phyloP scores from a whole-genome alignment of 2,888 invertebrate genomes.

The Erebia aethiops region DNA sequence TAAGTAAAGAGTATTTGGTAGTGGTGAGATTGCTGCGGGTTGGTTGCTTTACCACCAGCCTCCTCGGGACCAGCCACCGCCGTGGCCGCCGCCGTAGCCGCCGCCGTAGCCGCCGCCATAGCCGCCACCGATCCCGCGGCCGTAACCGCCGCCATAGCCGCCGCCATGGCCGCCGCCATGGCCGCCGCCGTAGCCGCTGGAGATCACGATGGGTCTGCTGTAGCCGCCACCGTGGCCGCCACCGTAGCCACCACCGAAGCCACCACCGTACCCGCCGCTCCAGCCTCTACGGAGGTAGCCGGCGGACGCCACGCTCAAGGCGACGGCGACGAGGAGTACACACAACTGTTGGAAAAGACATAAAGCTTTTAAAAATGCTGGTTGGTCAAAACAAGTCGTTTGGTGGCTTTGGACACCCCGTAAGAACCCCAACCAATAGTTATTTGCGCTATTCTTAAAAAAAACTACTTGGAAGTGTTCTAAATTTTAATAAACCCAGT shows the following conservation, averaged over 20 bases:
- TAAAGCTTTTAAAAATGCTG: neutral
- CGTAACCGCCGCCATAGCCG: constrained; percentile 22
- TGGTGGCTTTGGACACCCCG: too few relatives aligned
- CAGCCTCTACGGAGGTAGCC: constrained; percentile 48
- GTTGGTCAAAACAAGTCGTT: neutral
- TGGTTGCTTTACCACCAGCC: constrained; percentile 32
- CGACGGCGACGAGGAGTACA: constrained; percentile 46
- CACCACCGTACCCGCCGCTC: constrained; percentile 20
- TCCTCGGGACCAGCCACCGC: neutral
- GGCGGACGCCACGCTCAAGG: constrained; percentile 49
- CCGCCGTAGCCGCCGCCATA: constrained; percentile 36
- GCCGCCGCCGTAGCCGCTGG: constrained; percentile 34
- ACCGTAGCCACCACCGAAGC: constrained; percentile 31
- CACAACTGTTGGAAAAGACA: constrained; percentile 42
- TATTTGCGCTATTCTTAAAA: too few relatives aligned
- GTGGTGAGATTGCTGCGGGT: neutral
- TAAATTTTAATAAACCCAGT: too few relatives aligned
- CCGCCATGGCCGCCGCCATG: constrained; percentile 17
- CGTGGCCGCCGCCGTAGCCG: constrained; percentile 27
- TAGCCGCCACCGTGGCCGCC: constrained; percentile 35
- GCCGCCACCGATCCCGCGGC: constrained; percentile 7
- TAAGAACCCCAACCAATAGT: too few relatives aligned
- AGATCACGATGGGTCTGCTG: constrained; percentile 27
- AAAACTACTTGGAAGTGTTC: too few relatives aligned
- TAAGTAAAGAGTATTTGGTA: constrained; percentile 6